Conservation (phyloP, 2,888 invertebrate genomes). For the Allolobophora icterica region DNA sequence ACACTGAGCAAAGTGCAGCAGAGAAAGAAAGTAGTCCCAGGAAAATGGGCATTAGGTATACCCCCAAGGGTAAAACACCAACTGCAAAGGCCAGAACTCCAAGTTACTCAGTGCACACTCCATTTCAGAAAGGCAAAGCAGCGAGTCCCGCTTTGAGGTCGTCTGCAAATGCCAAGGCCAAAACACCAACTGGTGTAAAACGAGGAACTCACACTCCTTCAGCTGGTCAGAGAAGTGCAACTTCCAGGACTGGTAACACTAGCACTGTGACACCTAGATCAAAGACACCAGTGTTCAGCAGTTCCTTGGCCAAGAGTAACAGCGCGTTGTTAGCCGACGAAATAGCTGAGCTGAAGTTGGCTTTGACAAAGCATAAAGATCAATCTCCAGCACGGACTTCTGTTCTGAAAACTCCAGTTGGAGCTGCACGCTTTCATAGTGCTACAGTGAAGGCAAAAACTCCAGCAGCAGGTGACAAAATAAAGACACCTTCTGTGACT, state of each 20-base stretch:
- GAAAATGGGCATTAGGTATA: not conserved
- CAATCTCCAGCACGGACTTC: not conserved
- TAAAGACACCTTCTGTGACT: not conserved
- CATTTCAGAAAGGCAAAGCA: not conserved
- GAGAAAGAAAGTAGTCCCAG: not conserved
- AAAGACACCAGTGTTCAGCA: not conserved
- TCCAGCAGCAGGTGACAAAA: not conserved
- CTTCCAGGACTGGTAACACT: not conserved
- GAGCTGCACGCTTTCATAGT: not conserved
- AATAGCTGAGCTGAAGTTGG: conserved; percentile 17
- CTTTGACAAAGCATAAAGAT: not conserved
- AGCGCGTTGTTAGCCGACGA: not conserved
- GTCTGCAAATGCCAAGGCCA: not conserved
- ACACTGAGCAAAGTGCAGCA: not conserved
- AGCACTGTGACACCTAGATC: not conserved
- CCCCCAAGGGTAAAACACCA: not conserved
- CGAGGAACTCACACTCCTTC: not conserved
- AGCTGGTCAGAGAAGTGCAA: not conserved
- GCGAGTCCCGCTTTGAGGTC: not conserved
- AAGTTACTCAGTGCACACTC: not conserved
- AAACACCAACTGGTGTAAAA: not conserved
- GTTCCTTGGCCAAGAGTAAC: not conserved
- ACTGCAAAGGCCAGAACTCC: not conserved
- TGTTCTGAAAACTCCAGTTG: not conserved
- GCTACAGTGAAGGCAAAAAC: not conserved